phyloP scores from a whole-genome alignment of 1,140 invertebrate species.

The Homarus americanus region DNA sequence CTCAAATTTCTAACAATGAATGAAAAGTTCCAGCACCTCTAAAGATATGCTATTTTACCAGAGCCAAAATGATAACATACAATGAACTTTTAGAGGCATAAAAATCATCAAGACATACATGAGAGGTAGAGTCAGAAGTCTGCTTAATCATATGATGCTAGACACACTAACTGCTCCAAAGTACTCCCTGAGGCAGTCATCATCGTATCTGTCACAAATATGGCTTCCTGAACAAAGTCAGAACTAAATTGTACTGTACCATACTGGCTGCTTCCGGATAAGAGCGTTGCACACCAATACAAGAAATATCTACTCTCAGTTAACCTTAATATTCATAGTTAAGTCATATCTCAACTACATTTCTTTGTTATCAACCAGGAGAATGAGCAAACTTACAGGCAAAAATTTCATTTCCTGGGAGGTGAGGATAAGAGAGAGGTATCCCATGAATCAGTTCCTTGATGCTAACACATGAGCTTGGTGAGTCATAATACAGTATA shows the following conservation, averaged over 20 bases:
- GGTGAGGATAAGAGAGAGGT: too few species aligned
- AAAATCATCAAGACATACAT: background rate
- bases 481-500: background rate
- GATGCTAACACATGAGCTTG: slow-evolving; percentile 3
- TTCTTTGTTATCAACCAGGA: background rate
- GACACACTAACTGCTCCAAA: background rate
- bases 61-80: background rate
- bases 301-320: background rate
- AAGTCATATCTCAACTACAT: background rate
- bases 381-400: background rate
- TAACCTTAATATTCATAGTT: background rate
- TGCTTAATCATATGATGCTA: background rate
- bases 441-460: background rate
- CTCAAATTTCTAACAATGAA: background rate
- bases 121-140: background rate
- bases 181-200: background rate
- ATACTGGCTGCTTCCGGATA: slow-evolving; percentile 57
- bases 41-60: background rate
- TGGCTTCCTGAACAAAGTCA: slow-evolving; percentile 52
- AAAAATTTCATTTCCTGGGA: background rate
- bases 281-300: slow-evolving; percentile 17
- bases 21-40: background rate
- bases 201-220: slow-evolving; percentile 42
- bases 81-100: background rate
- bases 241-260: slow-evolving; percentile 60